Base-by-base conservation (phyloP, 1,140 invertebrate genomes). In the Drosophila mayri region DNA sequence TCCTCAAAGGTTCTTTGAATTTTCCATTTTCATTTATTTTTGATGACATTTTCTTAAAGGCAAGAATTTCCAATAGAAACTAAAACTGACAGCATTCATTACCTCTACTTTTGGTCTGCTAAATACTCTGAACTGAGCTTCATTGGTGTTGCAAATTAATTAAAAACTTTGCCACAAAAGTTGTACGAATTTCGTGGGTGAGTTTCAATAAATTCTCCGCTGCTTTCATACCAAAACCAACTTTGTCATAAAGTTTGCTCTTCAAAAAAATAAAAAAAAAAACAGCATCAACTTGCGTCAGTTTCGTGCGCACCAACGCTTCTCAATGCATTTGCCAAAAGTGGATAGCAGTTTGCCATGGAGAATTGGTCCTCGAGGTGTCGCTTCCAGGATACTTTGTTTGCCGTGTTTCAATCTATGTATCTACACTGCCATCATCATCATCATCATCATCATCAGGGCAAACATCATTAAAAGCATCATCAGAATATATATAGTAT, bases 351-450 rank as follows among this genome's bases (percentile, higher is more conserved):
- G 35, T 40, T 59, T 41, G 35, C 16, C 50, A 12, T n/a, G 2
- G 10, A 54, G 70, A 72, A 72, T 72, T 72, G 68, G 68, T 71
- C 28, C 66, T 41, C 52, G 12, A 44, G 30, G 38, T 62, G 30
- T 35, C 57, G 62, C 60, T 65, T 5, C 61, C 35, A 7, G n/a
- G 4, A 54, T 37, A 59, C 20, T 59, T 47, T 49, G 66, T 52
- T 66, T 68, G 46, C 22, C 64, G 12, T n/a, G 43, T 60, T 22
- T 18, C 35, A 58, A 58, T 43, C 55, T 44, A 44, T 54, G n/a
- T 72, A 72, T 72, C 70, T 72, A 35, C 58, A 22, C 28, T 30
- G 22, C 35, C 68, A 72, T 49, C 68, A 41, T 49, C 43, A 35
- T 55, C 22, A 22, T 22, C 59, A 9, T 14, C 66, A 46, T 47